phyloP scores from a whole-genome alignment of 2,113 vertebrate genomes.

The Rhinoderma darwinii region DNA sequence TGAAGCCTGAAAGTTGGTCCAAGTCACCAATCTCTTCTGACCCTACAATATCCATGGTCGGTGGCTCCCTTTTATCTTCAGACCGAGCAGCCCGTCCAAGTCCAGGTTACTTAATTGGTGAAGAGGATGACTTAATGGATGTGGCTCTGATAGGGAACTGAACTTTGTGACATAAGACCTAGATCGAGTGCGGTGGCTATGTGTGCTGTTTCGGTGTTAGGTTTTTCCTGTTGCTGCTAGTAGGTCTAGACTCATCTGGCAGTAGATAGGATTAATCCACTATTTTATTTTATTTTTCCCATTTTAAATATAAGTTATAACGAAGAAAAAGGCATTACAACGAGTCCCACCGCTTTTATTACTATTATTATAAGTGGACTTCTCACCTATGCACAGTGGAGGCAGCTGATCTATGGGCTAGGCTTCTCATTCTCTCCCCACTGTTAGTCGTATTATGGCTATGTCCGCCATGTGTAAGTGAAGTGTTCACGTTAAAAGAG shows the following conservation, averaged over 20 bases:
- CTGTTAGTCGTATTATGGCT: conserved; percentile 12
- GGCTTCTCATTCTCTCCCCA: background rate
- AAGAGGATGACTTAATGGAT: conserved; percentile 98
- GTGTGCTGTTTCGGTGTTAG: conserved; percentile 10
- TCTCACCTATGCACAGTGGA: conserved; percentile 19
- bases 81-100: conserved; percentile 88
- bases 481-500: conserved; percentile 21
- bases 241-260: background rate
- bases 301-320: conserved; percentile 29
- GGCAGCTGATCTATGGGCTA: background rate
- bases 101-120: conserved; percentile 90
- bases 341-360: background rate
- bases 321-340: background rate
- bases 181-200: conserved; percentile 36
- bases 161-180: conserved; percentile 38
- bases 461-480: background rate
- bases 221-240: conserved; percentile 16
- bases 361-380: conserved; percentile 14
- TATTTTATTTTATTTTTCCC: conserved; percentile 21
- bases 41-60: conserved; percentile 81
- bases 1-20: conserved; percentile 95
- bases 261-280: background rate
- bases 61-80: conserved; percentile 75
- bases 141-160: conserved; percentile 92
- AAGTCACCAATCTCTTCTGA: conserved; percentile 92